Evolutionary conservation across 2,888 invertebrate species (phyloP).

Genomic region (Bellardia pandia): DNA sequence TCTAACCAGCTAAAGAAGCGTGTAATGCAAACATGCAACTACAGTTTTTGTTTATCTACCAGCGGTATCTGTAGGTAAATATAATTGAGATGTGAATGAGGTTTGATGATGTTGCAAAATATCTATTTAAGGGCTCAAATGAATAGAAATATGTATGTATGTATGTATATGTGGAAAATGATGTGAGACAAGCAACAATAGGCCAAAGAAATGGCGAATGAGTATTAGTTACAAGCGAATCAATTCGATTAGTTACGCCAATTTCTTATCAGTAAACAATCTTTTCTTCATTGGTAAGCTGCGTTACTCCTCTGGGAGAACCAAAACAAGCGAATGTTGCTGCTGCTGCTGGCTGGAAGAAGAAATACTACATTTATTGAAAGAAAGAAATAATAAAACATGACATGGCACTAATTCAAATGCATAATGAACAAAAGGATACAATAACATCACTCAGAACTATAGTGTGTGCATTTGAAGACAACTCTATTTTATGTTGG

Average conservation of each 20-base stretch:
- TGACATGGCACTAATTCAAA: slow-evolving; percentile 70
- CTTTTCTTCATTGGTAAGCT: slow-evolving; percentile 31
- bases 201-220: slow-evolving; percentile 29
- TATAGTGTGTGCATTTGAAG: slow-evolving; percentile 9
- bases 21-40: slow-evolving; percentile 53
- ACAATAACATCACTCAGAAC: slow-evolving; percentile 24
- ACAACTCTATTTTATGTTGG: slow-evolving; percentile 62
- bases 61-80: background rate
- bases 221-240: slow-evolving; percentile 70
- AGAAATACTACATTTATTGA: slow-evolving; percentile 36
- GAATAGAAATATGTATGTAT: background rate
- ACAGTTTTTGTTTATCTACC: background rate
- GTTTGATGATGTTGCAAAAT: slow-evolving; percentile 60
- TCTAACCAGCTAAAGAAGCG: slow-evolving; percentile 47
- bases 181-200: slow-evolving; percentile 8
- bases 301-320: slow-evolving; percentile 58
- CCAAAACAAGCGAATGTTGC: slow-evolving; percentile 31
- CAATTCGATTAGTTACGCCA: slow-evolving; percentile 71
- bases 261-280: slow-evolving; percentile 71
- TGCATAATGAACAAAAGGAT: slow-evolving; percentile 64
- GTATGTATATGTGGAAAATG: background rate
- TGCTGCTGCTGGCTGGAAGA: slow-evolving; percentile 27
- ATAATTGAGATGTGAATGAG: slow-evolving; percentile 62
- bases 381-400: slow-evolving; percentile 43
- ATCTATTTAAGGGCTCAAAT: slow-evolving; percentile 5